Evolutionary conservation across 1,140 invertebrate genomes (phyloP).

Genomic region (Panagrolaimus sp.): DNA sequence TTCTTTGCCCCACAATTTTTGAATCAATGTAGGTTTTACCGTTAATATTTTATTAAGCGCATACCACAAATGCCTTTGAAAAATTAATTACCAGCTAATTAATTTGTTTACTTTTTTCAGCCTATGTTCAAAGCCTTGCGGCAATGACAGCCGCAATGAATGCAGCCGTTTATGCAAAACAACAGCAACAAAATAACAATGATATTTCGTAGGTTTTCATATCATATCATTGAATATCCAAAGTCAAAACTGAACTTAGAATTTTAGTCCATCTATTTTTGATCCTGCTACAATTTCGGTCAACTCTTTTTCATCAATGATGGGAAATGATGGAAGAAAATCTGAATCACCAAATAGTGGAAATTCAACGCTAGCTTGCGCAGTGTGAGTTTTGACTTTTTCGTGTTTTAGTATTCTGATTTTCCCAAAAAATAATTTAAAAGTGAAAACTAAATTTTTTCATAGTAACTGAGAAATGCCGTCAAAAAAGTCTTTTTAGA

Average conservation of each 20-base stretch:
- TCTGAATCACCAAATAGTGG: slow-evolving; percentile 18
- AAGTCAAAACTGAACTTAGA: too few relatives aligned
- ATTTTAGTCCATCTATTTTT: slow-evolving; percentile 9
- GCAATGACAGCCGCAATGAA: slow-evolving; percentile 27
- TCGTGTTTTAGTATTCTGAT: too few relatives aligned
- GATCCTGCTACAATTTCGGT: slow-evolving; percentile 38
- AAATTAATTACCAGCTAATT: too few relatives aligned
- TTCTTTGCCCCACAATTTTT: neutral
- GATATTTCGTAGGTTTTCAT: neutral
- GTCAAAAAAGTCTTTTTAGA: too few relatives aligned
- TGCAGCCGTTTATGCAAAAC: slow-evolving; percentile 5
- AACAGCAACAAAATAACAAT: neutral
- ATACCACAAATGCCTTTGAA: too few relatives aligned
- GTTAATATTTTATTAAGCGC: too few relatives aligned
- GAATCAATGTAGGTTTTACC: slow-evolving; percentile 13
- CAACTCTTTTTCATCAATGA: slow-evolving; percentile 31
- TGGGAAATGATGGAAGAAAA: slow-evolving; percentile 2
- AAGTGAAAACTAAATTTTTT: too few relatives aligned
- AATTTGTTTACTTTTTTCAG: too few relatives aligned
- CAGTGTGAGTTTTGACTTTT: slow-evolving; percentile 10
- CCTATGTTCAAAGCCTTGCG: slow-evolving; percentile 22
- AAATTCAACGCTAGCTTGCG: slow-evolving; percentile 32
- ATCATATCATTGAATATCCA: neutral
- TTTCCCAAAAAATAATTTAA: too few relatives aligned
- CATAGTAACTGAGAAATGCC: too few relatives aligned